Base-by-base conservation (phyloP, 2,888 invertebrate genomes). In the Drosophila quinaria region DNA sequence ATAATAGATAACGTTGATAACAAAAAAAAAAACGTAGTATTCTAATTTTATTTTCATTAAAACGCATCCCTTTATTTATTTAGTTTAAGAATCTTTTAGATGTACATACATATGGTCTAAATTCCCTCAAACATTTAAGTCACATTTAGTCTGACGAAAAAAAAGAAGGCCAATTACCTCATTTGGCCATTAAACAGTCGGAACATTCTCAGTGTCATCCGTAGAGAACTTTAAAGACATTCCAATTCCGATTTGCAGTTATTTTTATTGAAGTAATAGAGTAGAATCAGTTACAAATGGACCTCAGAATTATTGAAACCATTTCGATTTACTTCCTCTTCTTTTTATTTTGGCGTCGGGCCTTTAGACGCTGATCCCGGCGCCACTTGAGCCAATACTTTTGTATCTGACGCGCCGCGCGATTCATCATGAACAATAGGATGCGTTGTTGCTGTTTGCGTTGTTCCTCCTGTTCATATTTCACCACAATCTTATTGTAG, bases 371-470 rank as follows among this genome's bases (percentile, higher is more conserved):
- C 54, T 86, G 78, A n/a, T 77, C 86, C 9, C 75, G 78, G 1
- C 80, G 74, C 80, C 87, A 91, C 22, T 78, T 79, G 0, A 91
- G 87, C 91, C 92, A 93, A 46, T 78, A 84, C 13, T 79, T 75
- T 50, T 93, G 93, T 17, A 93, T 91, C 22, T 84, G 86, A 15
- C 81, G 81, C 3, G 92, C 93, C 0, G 93, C 91, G 1, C 93
- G 89, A 66, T 92, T 92, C 88, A 92, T 91, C 91, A 93, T 92
- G 51, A 93, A 93, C 0, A 92, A 60, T 10, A 91, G 59, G 8
- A 93, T 70, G 51, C 87, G 90, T 10, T 90, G 78, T 35, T 92
- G 91, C 13, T 91, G 92, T 9, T 81, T 70, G 0, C 77, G 80
- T 0, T 79, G 81, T 55, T 92, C 92, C 56, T 91, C 91, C 17